Conservation (phyloP, 2,888 invertebrate species). For the Acanthococcus lagerstroemiae region DNA sequence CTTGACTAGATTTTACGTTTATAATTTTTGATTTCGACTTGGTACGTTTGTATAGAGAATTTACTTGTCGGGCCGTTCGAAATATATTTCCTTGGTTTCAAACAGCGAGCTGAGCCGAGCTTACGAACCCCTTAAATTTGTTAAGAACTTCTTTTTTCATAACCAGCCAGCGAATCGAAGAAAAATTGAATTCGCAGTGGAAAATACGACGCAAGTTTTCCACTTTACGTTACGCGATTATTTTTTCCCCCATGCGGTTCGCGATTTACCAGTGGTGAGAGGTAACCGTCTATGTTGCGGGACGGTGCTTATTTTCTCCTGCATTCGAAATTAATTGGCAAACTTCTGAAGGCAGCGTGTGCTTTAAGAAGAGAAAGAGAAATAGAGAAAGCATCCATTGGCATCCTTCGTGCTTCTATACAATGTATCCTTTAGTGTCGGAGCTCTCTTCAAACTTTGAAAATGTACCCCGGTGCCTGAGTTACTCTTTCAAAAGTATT, state of each 20-base stretch:
- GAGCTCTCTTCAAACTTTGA: slow-evolving; percentile 25
- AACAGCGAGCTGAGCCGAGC: too few relatives aligned
- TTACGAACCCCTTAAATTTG: too few relatives aligned
- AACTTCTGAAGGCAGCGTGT: slow-evolving; percentile 22
- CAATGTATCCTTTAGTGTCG: slow-evolving; percentile 15
- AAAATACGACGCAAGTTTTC: too few relatives aligned
- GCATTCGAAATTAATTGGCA: slow-evolving; percentile 26
- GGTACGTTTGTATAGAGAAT: too few relatives aligned
- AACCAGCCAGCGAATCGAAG: too few relatives aligned
- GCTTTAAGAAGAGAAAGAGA: slow-evolving; percentile 21
- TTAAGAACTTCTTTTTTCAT: too few relatives aligned
- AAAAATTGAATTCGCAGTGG: too few relatives aligned
- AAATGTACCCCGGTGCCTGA: slow-evolving; percentile 9
- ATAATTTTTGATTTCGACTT: too few relatives aligned
- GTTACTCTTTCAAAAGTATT: slow-evolving; percentile 28
- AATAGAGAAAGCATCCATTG: neutral
- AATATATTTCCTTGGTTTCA: too few relatives aligned
- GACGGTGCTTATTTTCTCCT: slow-evolving; percentile 13
- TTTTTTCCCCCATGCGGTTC: neutral
- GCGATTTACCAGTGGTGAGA: neutral
- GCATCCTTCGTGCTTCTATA: slow-evolving; percentile 13
- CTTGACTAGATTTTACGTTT: too few relatives aligned
- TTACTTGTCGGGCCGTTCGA: too few relatives aligned
- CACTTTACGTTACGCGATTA: too few relatives aligned
- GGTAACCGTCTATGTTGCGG: neutral